A percentile compares a stretch with the other conserved stretches of the same genome.
Evolutionary conservation across 2,888 invertebrate species (phyloP).

Genomic region (Sphecodes monilicornis): DNA sequence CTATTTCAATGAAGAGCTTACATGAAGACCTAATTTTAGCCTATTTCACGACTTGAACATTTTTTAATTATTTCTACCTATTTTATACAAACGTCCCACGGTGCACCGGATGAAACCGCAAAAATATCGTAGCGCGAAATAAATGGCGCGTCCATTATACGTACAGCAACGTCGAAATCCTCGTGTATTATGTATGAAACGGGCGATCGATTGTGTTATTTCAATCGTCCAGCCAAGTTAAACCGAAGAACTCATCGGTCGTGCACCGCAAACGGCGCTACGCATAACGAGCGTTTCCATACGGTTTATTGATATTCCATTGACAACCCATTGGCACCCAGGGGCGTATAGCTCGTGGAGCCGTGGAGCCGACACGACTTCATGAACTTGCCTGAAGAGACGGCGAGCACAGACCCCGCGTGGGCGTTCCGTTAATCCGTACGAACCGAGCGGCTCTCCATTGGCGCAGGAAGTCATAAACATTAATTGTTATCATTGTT

Average conservation of each 20-base stretch:
- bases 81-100: too few species aligned
- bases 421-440: conserved; percentile 71
- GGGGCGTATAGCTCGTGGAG: conserved; percentile 27
- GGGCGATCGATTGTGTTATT: conserved; percentile 40
- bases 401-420: conserved; percentile 42
- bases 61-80: too few species aligned
- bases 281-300: conserved; percentile 53
- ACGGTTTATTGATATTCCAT: conserved; percentile 61
- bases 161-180: not conserved
- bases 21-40: too few species aligned
- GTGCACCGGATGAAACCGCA: not conserved
- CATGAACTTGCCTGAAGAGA: conserved; percentile 57
- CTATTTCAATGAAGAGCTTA: too few species aligned
- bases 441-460: conserved; percentile 51
- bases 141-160: conserved; percentile 3
- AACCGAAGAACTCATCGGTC: conserved; percentile 6
- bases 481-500: conserved; percentile 65
- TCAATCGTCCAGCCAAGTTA: not conserved
- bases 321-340: conserved; percentile 54
- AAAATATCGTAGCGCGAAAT: not conserved
- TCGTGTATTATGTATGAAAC: conserved; percentile 24
- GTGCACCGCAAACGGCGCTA: conserved; percentile 38
- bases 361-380: conserved; percentile 28
- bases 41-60: not conserved
- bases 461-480: conserved; percentile 67